A percentile compares a stretch with the other conserved stretches of the same genome.
These are phyloP conservation scores for Ommatoiulus sabulosus DNA, from an alignment of 2,888 invertebrate genomes.

Conservation along the genomic window DNA sequence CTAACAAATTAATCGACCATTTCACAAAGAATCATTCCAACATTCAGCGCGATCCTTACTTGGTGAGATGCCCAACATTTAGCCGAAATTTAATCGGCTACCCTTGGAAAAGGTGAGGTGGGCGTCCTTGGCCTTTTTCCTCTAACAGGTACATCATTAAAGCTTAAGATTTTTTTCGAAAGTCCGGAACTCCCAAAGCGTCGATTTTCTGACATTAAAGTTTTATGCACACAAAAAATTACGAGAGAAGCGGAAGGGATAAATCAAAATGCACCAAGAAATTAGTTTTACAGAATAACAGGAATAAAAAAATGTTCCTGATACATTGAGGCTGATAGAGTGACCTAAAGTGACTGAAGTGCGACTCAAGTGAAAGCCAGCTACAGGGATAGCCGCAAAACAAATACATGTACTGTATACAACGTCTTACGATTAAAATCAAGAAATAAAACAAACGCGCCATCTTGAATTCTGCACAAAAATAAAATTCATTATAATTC, in stretches of 20 bases:
- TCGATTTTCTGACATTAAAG: neutral
- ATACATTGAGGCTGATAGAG: no score
- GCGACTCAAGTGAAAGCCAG: no score
- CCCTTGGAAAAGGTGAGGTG: constrained; percentile 18
- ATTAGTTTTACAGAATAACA: neutral
- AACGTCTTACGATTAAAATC: no score
- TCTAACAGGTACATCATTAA: neutral
- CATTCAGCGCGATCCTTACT: neutral
- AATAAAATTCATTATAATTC: no score
- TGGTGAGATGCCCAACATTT: constrained; percentile 9
- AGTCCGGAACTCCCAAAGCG: neutral
- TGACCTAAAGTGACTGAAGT: no score
- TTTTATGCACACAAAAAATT: neutral
- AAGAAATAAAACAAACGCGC: no score
- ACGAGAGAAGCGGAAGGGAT: neutral
- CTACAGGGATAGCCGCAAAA: no score
- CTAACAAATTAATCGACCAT: neutral
- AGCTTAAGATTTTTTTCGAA: neutral
- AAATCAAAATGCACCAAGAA: neutral
- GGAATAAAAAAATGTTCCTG: neutral
- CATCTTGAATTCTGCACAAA: no score
- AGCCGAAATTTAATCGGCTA: neutral
- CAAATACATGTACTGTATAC: no score
- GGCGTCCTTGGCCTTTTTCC: constrained; percentile 40
- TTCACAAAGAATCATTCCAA: neutral